Evolutionary conservation across 2,888 invertebrate genomes (phyloP), one percentile per base, ranked within the genome.

Genomic region (Sarcophaga variegata): DNA sequence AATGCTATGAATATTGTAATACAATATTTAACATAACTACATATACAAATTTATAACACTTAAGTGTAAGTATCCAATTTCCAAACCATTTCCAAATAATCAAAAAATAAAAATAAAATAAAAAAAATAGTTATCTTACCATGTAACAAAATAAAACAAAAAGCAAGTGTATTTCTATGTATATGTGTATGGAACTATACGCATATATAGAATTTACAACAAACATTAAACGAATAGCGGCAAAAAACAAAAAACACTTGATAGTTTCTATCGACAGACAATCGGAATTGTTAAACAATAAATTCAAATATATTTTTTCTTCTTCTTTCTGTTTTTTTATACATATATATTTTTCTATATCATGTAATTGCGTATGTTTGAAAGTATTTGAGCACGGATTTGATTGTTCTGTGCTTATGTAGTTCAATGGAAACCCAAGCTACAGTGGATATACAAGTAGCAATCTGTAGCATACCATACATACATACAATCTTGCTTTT

Each of bases 231-330:
- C 17, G 54, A 54, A 54, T 54, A 54, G 12, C 54, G 54, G 54
- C 54, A 54, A 54, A 17, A 11, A 60, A 60, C 3, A n/a, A 47
- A 67, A 67, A 47, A 54, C n/a, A 67, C 20, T 67, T n/a, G 45
- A 22, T 11, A 20, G 5, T 47, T 5, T 47, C 2, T 62, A 62
- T 22, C 22, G 22, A n/a, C 70, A 79, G 70, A 62, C 70, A 79
- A 71, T 71, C 79, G 20, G 27, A 79, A 79, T 63, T 49, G 79
- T 79, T 49, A 63, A 79, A 79, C 79, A 71, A 71, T 79, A 71
- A 79, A 79, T 79, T 79, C 37, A 17, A 71, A 63, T 47, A 79
- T 45, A 47, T 54, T 14, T 22, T 22, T 22, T 22, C 22, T 22
- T 22, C 22, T 17, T 14, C 17, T 54, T 4, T 54, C 12, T 14